These are phyloP conservation scores for Drosophila ercepeae DNA, from an alignment of 1,140 invertebrate species.

Conservation along the genomic window DNA sequence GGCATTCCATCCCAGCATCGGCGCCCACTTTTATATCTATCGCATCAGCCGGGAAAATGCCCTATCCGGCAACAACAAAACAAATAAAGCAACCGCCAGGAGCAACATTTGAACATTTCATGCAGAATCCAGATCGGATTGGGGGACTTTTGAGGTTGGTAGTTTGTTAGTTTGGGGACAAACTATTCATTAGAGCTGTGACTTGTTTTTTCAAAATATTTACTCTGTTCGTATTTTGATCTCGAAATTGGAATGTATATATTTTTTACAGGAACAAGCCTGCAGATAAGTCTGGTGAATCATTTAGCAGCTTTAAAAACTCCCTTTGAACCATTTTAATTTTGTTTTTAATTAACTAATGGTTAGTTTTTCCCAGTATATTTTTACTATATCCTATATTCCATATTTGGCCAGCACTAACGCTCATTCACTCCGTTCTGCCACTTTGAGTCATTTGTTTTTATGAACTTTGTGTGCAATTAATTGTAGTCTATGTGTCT, in stretches of 20 bases:
- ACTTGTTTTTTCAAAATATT: not conserved
- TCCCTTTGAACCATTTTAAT: not conserved
- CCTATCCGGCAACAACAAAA: slow-evolving; percentile 68
- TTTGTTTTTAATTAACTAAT: not conserved
- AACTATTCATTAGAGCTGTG: slow-evolving; percentile 2
- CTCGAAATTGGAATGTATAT: not conserved
- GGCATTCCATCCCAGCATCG: not conserved
- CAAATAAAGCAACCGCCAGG: slow-evolving; percentile 73
- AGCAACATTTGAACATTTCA: slow-evolving; percentile 77
- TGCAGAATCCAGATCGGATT: slow-evolving; percentile 36
- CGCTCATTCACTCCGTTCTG: slow-evolving; percentile 4
- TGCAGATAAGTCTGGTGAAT: not conserved
- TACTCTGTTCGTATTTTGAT: not conserved
- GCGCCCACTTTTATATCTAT: slow-evolving; percentile 6
- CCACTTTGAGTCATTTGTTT: slow-evolving; percentile 65
- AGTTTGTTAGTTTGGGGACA: not conserved
- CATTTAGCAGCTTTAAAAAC: not conserved
- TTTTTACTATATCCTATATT: not conserved
- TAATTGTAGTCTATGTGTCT: slow-evolving; percentile 75
- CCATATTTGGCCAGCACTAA: not conserved
- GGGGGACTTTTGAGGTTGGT: not conserved
- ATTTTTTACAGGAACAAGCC: no score
- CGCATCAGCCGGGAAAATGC: slow-evolving; percentile 15
- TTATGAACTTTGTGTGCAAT: slow-evolving; percentile 79
- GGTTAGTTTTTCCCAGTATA: not conserved